Evolutionary conservation across 2,797 vertebrate genomes (phyloP), one percentile per base, ranked within the genome.

Genomic region (Catharus ustulatus): DNA sequence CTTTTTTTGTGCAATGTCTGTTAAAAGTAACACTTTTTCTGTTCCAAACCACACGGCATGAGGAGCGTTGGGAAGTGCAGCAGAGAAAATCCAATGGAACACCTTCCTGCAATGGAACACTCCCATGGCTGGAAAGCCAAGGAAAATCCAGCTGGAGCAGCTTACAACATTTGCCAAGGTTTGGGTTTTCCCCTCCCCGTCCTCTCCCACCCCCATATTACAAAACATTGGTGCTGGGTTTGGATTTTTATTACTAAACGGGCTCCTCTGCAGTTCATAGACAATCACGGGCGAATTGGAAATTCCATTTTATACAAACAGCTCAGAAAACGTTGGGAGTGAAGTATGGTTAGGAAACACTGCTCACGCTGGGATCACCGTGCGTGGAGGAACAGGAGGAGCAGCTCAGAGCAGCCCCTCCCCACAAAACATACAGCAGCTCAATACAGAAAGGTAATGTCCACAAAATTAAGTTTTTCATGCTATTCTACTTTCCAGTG

Each of bases 271-370:
- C 97, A 96, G 97, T 97, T 98, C 97, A 98, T 96, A 97, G 96
- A 98, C 97, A 98, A 96, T 97, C 98, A 94, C 74, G 94, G 95
- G 96, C 84, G 92, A 97, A 93, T 74, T 92, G 88, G 83, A 97
- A 98, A 97, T 94, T 98, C 96, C 97, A 94, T 97, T 97, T 98
- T 97, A 97, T 98, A 98, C 97, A 98, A 98, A 98, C 96, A 98
- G 95, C 96, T 98, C 97, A 96, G 97, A 94, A 98, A 98, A 98
- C 97, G 97, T n/a, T 89, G 97, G 98, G 98, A 99, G 98, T 98
- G 98, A 98, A 98, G 98, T 98, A 98, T 98, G 97, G 97, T 98
- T 98, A 97, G 96, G 96, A 97, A 96, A 82, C 96, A 95, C 98
- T 97, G 98, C 97, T 98, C 95, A 89, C 63, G 78, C 73, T 92